Evolutionary conservation across 23 tunicate genomes (phyloP), one percentile per base, ranked within the genome.

Genomic region (Styela plicata): DNA sequence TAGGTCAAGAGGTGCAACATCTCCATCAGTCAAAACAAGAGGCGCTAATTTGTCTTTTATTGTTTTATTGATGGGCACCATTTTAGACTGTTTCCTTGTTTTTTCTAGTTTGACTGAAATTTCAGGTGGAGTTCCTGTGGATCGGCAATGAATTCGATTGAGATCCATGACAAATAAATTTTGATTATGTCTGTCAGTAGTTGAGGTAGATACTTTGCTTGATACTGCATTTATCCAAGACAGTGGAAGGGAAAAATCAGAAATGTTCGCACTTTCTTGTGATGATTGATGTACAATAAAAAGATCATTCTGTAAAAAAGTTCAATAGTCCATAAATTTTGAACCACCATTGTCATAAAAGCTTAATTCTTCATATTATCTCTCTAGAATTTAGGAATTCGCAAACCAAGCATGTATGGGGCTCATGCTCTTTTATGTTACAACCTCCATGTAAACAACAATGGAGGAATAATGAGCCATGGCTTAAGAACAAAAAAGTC

Each of bases 171-270:
- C 31, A 16, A 27, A 29, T 16, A 25, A 22, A 22, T 29, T 67
- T 67, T 67, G 71, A 22, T 16, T 67, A 7, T 44, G 57, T 44
- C 57, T 7, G 7, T 7, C 13, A 44, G 7, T 44, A 17, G 71
- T 22, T 27, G 71, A 67, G 71, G 71, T 25, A 67, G 71, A 27
- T 27, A 67, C 31, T 25, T 17, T 67, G 24, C 22, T 27, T 67
- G 71, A 67, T 29, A 67, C 71, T 27, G 71, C 71, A 29, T 67
- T 67, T 29, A 67, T 67, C 71, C 71, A 67, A 1, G 71, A 67
- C 71, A 67, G 71, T 67, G 71, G 71, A 25, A 67, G 71, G 22
- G 30, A 67, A 25, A 67, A 27, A 29, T 67, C 22, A 27, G 71
- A 29, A 25, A 29, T 67, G 30, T 27, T 25, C 30, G 71, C 30